Evolutionary conservation across 2,113 vertebrate species (phyloP).

Genomic region (Andinoacara biseriatus): DNA sequence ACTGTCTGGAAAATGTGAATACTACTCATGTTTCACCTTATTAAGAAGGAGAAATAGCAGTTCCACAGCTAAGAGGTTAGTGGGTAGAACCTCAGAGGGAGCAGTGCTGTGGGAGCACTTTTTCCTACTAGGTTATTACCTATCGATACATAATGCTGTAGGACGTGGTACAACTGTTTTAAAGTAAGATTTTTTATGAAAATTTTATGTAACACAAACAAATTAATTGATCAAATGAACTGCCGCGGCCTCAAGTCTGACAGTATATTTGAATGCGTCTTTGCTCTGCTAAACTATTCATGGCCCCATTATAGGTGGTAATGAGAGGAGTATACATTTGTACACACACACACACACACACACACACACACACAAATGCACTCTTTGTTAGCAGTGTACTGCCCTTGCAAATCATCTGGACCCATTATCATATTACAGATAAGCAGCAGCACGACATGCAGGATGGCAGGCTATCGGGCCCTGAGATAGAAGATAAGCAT

Average conservation of each 20-base stretch:
- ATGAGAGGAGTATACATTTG: slow-evolving; percentile 33
- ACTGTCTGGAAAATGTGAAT: not conserved
- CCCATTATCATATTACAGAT: slow-evolving; percentile 39
- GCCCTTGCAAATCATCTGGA: slow-evolving; percentile 34
- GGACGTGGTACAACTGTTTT: not conserved
- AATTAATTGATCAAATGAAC: not conserved
- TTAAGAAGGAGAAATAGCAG: not conserved
- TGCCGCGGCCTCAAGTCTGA: not conserved
- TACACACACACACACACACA: slow-evolving; percentile 4
- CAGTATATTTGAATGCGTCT: not conserved
- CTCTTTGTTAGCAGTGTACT: slow-evolving; percentile 6
- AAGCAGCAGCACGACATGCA: slow-evolving; percentile 13
- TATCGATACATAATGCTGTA: not conserved
- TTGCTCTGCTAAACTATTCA: slow-evolving; percentile 52
- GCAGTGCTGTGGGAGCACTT: too few relatives aligned
- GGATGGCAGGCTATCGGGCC: slow-evolving; percentile 17
- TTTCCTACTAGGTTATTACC: too few relatives aligned
- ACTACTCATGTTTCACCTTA: not conserved
- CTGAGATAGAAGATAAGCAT: slow-evolving; percentile 27
- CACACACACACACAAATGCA: slow-evolving; percentile 14
- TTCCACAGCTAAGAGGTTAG: not conserved
- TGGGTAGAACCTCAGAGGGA: not conserved
- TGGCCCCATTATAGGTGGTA: slow-evolving; percentile 37
- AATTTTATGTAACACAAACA: not conserved
- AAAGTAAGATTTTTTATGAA: not conserved